Base-by-base conservation (phyloP, 2,113 vertebrate genomes). In the Willisornis vidua region DNA sequence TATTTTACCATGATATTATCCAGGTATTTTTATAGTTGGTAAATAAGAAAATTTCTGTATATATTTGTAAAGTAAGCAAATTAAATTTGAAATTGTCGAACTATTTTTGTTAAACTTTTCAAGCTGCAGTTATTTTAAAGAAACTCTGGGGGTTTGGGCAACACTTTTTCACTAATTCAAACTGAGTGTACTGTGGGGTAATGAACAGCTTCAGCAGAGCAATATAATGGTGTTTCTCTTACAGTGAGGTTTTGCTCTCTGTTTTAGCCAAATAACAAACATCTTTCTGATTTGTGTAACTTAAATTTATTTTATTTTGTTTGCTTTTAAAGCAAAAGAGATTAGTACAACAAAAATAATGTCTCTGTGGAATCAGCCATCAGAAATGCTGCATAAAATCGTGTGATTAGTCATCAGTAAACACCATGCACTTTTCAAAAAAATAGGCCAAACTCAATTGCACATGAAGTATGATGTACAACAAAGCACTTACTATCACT, bases 361-460 rank as follows among this genome's bases (percentile, higher is more conserved):
- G 12, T 46, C 46, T 71, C 7, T 45, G 45, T 66, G 54, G 33
- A 87, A 62, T 79, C 49, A 73, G 11, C 23, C 54, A 35, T 78
- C 58, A 87, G 73, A 86, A 90, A 57, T 37, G 20, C 71, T 85
- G 55, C 58, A 76, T 73, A 61, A 83, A 88, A 65, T 43, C 0
- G 1, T 66, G 6, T 51, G 28, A 72, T 90, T 91, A 79, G 37
- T 94, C 88, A 87, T 85, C 75, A 83, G 63, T 65, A 80, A 94
- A 85, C 55, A 80, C 37, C 35, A 14, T 28, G 35, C 61, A 51
- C 10, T 65, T n/a, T 83, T 85, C 46, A 90, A 92, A 95, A 89
- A 93, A 88, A 55, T 54, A 93, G 78, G 85, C 28, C 72, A 93
- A 46, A 71, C 46, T 91, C 62, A 83, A 83, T 70, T 85, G 71